Conservation (phyloP, 2,797 vertebrate species). For the Micrastur ruficollis region DNA sequence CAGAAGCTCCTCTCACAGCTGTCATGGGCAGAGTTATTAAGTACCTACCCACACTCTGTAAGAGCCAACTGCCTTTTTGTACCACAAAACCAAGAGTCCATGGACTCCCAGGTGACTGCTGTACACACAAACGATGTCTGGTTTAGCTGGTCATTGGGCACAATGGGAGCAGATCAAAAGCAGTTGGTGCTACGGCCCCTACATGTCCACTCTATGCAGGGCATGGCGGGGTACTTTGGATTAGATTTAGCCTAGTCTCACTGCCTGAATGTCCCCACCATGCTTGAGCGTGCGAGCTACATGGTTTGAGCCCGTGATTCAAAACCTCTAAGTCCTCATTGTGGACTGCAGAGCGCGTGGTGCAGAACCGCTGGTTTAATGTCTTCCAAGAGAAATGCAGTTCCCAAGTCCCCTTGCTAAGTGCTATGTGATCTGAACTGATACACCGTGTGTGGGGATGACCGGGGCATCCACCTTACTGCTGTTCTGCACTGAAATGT, state of each 20-base stretch:
- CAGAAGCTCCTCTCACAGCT: neutral
- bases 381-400: neutral
- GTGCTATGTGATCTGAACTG: neutral
- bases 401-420: neutral
- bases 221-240: neutral
- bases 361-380: neutral
- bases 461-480: neutral
- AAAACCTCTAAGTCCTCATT: neutral
- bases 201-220: neutral
- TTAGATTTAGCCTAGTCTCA: neutral
- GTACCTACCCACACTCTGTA: neutral
- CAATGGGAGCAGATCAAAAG: neutral
- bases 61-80: neutral
- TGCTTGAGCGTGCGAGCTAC: neutral
- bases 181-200: neutral
- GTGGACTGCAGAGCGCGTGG: rapidly evolving
- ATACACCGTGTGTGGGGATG: rapidly evolving
- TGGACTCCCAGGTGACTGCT: neutral
- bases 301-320: neutral
- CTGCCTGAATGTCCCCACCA: neutral
- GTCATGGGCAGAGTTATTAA: neutral
- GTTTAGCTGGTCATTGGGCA: neutral
- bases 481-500: neutral
- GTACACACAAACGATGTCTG: neutral
- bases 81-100: neutral